A percentile compares a stretch with the other conserved stretches of the same genome.
phyloP scores from a whole-genome alignment of 2,113 vertebrate genomes.

The Takifugu flavidus region DNA sequence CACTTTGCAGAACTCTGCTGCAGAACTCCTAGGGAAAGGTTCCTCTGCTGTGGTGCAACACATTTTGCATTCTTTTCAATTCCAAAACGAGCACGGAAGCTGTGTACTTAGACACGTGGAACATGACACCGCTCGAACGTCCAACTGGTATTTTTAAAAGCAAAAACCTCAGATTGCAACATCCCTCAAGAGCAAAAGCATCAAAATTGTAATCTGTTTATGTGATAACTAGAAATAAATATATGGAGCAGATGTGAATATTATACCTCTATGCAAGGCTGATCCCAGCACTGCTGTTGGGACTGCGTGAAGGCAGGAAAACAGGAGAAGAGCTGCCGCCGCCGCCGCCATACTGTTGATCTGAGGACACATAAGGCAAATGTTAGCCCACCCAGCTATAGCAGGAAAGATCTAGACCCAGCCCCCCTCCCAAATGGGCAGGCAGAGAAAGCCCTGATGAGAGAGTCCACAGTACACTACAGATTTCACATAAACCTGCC shows the following conservation, averaged over 20 bases:
- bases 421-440: conserved; percentile 19
- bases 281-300: conserved; percentile 15
- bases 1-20: conserved; percentile 16
- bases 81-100: background rate
- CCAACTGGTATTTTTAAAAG: background rate
- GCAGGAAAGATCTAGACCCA: conserved; percentile 14
- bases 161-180: background rate
- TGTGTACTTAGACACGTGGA: too few species aligned
- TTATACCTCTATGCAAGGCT: conserved; percentile 36
- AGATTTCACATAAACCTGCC: too few species aligned
- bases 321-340: conserved; percentile 19
- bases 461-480: too few species aligned
- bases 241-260: background rate
- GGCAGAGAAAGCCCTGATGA: too few species aligned
- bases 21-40: conserved; percentile 66
- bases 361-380: conserved; percentile 41
- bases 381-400: conserved; percentile 24
- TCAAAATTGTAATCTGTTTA: background rate
- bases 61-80: conserved; percentile 8
- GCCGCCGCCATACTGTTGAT: conserved; percentile 41
- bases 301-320: conserved; percentile 25
- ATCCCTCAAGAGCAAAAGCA: background rate
- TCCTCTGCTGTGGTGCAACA: conserved; percentile 53
- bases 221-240: background rate
- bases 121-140: background rate